Base-by-base conservation (phyloP, 2,113 vertebrate genomes). In the Gallinago media region DNA sequence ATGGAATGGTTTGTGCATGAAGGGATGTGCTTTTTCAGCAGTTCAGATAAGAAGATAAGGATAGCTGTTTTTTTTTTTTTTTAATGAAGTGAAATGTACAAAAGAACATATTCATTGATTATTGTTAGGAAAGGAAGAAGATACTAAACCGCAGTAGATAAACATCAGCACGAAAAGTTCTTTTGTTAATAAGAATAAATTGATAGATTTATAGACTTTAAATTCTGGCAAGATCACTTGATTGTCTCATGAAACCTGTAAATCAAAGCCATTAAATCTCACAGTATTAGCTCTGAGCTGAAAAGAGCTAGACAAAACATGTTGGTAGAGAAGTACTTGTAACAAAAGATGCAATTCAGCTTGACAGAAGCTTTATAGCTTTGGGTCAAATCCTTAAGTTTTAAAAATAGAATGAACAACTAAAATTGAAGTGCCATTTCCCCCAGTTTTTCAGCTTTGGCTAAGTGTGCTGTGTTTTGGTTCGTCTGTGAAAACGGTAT, bases 201-300 rank as follows among this genome's bases (percentile, higher is more conserved):
- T 93, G 66, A 93, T 88, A 84, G 92, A 97, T 95, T 93, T 93
- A 91, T 63, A 75, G 90, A 34, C 85, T 94, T 74, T 40, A 89
- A 72, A 36, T 86, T 88, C 52, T 89, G 49, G 66, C 18, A 0
- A 90, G 92, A 91, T 84, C 76, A 38, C 77, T 81, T 89, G 54
- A 75, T 87, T 93, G 73, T 93, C 83, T 97, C 65, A 49, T 88
- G 56, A 92, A n/a, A 85, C 34, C 50, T 84, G 32, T 89, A 90
- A 95, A 93, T 95, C 76, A 92, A 83, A 88, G 79, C 63, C 22
- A 10, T 73, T 93, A 84, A 92, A 84, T 61, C 59, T 95, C 80
- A 63, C 31, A 74, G 19, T 22, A 29, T 79, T 94, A 92, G 79
- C 80, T 94, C 66, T 92, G 61, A 96, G 88, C 77, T 91, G 84